Evolutionary conservation across 2,113 vertebrate genomes (phyloP).

Genomic region (Malurus alboscapulatus): DNA sequence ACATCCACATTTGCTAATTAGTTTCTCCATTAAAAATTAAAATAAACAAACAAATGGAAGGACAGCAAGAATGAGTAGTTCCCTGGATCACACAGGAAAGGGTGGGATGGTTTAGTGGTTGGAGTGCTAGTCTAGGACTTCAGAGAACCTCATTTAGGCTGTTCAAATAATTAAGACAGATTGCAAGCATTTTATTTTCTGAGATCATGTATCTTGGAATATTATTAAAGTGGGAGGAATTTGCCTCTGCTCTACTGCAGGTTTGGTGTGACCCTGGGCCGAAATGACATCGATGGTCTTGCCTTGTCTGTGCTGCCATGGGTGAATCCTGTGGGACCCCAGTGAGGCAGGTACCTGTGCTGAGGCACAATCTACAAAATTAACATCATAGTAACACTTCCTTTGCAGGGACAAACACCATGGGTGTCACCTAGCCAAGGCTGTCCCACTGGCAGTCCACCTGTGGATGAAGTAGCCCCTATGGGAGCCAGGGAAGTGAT

Average conservation of each 20-base stretch:
- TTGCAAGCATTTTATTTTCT: neutral
- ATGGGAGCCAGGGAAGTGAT: neutral
- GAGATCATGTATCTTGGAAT: neutral
- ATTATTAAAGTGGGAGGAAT: neutral
- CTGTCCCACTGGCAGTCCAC: neutral
- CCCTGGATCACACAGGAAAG: slow-evolving; percentile 48
- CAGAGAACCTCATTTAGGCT: slow-evolving; percentile 19
- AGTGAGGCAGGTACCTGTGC: neutral
- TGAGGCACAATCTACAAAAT: neutral
- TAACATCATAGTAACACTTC: fast-evolving
- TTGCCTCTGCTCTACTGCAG: neutral
- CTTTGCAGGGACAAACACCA: neutral
- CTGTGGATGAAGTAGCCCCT: neutral
- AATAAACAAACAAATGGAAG: slow-evolving; percentile 47
- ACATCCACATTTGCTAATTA: slow-evolving; percentile 20
- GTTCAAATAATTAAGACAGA: slow-evolving; percentile 12
- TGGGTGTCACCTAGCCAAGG: fast-evolving
- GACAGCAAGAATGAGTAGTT: slow-evolving; percentile 37
- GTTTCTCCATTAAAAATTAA: slow-evolving; percentile 28
- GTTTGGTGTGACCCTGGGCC: neutral
- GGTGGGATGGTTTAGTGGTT: slow-evolving; percentile 30
- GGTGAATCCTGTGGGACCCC: neutral
- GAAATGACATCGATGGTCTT: fast-evolving
- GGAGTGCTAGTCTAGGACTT: slow-evolving; percentile 1
- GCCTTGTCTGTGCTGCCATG: fast-evolving